Evolutionary conservation across 2,797 vertebrate species (phyloP).

Genomic region (Hydrophis major): DNA sequence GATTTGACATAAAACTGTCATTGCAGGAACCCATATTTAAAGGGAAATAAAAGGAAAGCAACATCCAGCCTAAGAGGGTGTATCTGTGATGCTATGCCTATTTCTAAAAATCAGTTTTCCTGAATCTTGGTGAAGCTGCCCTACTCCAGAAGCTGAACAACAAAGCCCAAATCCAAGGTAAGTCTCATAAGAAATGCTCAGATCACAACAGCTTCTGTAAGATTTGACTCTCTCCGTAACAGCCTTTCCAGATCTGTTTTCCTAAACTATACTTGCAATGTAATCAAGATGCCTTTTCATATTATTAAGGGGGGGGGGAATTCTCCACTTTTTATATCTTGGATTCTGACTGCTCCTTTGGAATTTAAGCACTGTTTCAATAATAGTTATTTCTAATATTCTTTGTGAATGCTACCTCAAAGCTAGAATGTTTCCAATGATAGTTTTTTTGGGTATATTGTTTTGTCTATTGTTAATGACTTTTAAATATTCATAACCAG

Average conservation of each 20-base stretch:
- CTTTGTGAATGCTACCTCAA: neutral
- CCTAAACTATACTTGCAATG: neutral
- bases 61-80: slow-evolving; percentile 17
- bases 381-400: neutral
- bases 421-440: neutral
- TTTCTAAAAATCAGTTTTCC: slow-evolving; percentile 50
- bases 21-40: neutral
- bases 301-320: neutral
- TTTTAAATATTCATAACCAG: neutral
- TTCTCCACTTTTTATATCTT: neutral
- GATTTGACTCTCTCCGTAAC: neutral
- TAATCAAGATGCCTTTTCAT: neutral
- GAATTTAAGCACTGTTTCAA: neutral
- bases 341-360: neutral
- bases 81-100: slow-evolving; percentile 28
- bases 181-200: slow-evolving; percentile 35
- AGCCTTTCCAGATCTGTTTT: neutral
- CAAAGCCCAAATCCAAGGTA: slow-evolving; percentile 27
- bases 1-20: neutral
- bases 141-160: accelerated
- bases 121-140: slow-evolving; percentile 2
- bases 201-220: slow-evolving; percentile 27
- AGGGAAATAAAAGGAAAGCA: neutral
- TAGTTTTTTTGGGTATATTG: neutral
- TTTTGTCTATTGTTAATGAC: neutral